Evolutionary conservation across 2,797 vertebrate species (phyloP).

Genomic region (Sebastes reedi): DNA sequence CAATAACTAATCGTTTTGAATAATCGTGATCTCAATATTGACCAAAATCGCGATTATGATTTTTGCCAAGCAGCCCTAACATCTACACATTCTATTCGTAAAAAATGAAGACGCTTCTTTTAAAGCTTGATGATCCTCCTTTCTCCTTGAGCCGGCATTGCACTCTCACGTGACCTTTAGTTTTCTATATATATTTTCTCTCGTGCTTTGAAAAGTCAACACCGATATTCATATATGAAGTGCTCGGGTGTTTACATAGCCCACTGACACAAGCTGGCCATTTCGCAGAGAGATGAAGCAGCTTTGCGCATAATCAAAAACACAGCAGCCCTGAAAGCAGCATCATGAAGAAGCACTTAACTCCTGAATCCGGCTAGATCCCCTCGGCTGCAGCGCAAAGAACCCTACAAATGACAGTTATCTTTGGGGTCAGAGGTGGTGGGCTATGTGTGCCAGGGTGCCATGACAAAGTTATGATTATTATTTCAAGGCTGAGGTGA

Average conservation of each 20-base stretch:
- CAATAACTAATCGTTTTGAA: rapidly evolving
- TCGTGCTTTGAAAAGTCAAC: slow-evolving; percentile 65
- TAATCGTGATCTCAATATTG: too few relatives aligned
- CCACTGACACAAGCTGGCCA: slow-evolving; percentile 54
- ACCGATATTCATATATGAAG: slow-evolving; percentile 41
- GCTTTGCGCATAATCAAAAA: slow-evolving; percentile 72
- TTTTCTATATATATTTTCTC: slow-evolving; percentile 28
- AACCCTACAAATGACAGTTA: slow-evolving; percentile 62
- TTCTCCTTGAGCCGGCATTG: background rate
- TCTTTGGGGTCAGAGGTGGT: slow-evolving; percentile 33
- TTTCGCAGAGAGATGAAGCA: slow-evolving; percentile 61
- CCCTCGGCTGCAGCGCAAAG: slow-evolving; percentile 25
- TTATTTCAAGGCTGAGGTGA: slow-evolving; percentile 73
- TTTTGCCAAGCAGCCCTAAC: too few relatives aligned
- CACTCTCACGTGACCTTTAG: slow-evolving; percentile 18
- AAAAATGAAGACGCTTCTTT: background rate
- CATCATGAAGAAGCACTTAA: slow-evolving; percentile 66
- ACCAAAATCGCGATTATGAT: too few relatives aligned
- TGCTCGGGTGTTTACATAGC: slow-evolving; percentile 59
- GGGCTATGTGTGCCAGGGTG: slow-evolving; percentile 50
- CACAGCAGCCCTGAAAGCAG: slow-evolving; percentile 29
- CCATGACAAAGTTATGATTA: slow-evolving; percentile 66
- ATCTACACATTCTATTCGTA: background rate
- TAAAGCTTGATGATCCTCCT: background rate
- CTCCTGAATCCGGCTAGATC: slow-evolving; percentile 47